Evolutionary conservation across 2,888 invertebrate species (phyloP).

Genomic region (Tenthredo notha): DNA sequence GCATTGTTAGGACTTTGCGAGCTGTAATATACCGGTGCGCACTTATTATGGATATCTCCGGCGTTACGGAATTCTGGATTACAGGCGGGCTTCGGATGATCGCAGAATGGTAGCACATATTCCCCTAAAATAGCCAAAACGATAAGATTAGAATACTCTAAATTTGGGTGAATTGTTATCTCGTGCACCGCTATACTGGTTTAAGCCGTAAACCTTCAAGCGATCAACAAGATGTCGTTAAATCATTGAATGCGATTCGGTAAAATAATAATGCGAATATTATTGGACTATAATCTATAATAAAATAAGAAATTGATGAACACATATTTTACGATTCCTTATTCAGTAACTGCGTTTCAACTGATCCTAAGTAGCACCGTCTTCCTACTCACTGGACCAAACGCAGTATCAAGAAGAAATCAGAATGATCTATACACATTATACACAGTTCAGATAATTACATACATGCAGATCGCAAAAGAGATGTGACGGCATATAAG

Average conservation of each 20-base stretch:
- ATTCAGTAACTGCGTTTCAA: background rate
- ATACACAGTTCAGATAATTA: too few relatives aligned
- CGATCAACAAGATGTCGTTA: background rate
- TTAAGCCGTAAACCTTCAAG: slow-evolving; percentile 31
- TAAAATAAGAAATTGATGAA: background rate
- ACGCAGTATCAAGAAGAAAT: background rate
- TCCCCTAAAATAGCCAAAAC: slow-evolving; percentile 60
- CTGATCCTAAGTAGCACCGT: background rate
- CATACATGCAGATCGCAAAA: background rate
- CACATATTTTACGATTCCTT: background rate
- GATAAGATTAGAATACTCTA: background rate
- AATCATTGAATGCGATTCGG: background rate
- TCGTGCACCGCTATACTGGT: slow-evolving; percentile 11
- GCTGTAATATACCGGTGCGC: slow-evolving; percentile 65
- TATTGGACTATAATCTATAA: background rate
- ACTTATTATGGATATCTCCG: slow-evolving; percentile 59
- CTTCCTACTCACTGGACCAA: background rate
- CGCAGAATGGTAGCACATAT: slow-evolving; percentile 68
- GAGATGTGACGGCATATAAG: background rate
- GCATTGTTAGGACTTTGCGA: slow-evolving; percentile 57
- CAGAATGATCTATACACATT: background rate
- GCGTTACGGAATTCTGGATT: slow-evolving; percentile 56
- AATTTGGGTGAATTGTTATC: background rate
- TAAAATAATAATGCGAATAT: background rate
- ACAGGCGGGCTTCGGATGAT: slow-evolving; percentile 59